Evolutionary conservation across 2,888 invertebrate genomes (phyloP).

Genomic region (Clitarchus hookeri): DNA sequence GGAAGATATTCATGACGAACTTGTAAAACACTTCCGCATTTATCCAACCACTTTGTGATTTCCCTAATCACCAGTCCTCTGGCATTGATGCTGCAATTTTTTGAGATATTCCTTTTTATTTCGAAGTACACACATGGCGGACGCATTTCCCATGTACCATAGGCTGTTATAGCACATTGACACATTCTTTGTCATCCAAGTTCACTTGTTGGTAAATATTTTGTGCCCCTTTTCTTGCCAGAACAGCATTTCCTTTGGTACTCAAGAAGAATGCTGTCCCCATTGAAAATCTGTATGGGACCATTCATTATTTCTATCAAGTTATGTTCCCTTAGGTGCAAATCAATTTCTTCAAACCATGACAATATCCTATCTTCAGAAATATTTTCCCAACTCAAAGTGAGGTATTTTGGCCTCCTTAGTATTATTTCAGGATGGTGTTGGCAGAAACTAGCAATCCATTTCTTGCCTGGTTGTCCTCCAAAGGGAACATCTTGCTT

Average conservation of each 20-base stretch:
- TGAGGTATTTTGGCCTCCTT: slow-evolving; percentile 46
- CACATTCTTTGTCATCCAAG: slow-evolving; percentile 48
- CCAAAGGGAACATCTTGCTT: slow-evolving; percentile 27
- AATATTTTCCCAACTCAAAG: slow-evolving; percentile 45
- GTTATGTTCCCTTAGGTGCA: slow-evolving; percentile 46
- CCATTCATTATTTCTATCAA: slow-evolving; percentile 46
- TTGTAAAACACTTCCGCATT: slow-evolving; percentile 42
- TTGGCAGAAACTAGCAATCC: slow-evolving; percentile 49
- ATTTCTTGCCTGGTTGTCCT: slow-evolving; percentile 46
- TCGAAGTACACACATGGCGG: slow-evolving; percentile 42
- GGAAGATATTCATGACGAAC: slow-evolving; percentile 42
- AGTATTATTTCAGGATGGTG: slow-evolving; percentile 47
- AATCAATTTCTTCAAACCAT: slow-evolving; percentile 48
- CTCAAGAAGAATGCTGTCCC: slow-evolving; percentile 51
- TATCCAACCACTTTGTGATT: slow-evolving; percentile 43
- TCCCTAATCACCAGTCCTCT: slow-evolving; percentile 42
- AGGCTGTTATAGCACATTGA: slow-evolving; percentile 46
- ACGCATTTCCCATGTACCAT: slow-evolving; percentile 46
- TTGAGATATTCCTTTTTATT: slow-evolving; percentile 42
- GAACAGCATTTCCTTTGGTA: slow-evolving; percentile 50
- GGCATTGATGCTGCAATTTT: slow-evolving; percentile 42
- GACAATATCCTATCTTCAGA: slow-evolving; percentile 46
- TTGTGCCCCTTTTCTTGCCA: slow-evolving; percentile 47
- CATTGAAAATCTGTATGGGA: slow-evolving; percentile 49
- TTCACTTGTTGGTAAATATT: slow-evolving; percentile 43